Evolutionary conservation across 2,888 invertebrate genomes (phyloP).

Genomic region (Nemurella pictetii): DNA sequence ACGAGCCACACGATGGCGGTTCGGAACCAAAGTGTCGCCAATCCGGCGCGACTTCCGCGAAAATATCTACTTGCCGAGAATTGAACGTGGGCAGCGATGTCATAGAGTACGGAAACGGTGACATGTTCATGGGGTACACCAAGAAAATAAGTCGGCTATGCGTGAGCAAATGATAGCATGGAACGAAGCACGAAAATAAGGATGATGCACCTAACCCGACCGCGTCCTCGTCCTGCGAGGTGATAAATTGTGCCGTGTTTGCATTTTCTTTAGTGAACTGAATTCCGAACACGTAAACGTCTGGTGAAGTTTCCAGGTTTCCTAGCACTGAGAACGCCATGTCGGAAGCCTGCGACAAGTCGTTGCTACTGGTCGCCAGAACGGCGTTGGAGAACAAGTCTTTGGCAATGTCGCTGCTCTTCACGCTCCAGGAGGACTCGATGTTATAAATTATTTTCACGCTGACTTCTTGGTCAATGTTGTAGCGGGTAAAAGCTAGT

Average conservation of each 20-base stretch:
- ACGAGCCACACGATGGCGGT: background rate
- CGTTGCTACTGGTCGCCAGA: background rate
- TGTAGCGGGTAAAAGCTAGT: background rate
- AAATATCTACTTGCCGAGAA: background rate
- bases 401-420: background rate
- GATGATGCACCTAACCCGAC: no score
- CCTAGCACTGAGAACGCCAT: background rate
- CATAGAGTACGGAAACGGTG: no score
- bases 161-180: no score
- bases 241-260: no score
- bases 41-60: no score
- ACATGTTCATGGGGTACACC: background rate
- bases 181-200: no score
- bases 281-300: background rate
- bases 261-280: no score
- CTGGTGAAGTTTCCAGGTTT: background rate
- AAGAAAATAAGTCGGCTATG: background rate
- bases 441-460: background rate
- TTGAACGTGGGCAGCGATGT: background rate
- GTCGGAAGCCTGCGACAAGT: background rate
- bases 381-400: background rate
- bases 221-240: no score
- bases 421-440: background rate
- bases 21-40: background rate
- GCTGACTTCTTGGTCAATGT: background rate